Evolutionary conservation across 2,888 invertebrate species (phyloP).

Genomic region (Apoderus coryli): DNA sequence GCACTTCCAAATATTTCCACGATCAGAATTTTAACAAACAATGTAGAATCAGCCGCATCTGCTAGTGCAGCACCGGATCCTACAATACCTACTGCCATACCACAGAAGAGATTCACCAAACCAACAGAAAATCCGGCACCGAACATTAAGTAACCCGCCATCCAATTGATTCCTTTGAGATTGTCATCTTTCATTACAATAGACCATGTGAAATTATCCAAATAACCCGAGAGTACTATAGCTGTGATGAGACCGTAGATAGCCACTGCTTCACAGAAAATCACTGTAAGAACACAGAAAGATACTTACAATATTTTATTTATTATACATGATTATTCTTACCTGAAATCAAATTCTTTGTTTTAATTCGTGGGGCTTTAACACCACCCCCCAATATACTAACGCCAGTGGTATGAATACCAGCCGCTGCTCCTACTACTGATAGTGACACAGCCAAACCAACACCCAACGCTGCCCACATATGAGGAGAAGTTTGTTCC

Average conservation of each 20-base stretch:
- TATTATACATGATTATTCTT: too few relatives aligned
- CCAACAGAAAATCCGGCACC: conserved; percentile 93
- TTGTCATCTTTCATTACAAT: conserved; percentile 25
- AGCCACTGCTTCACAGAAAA: conserved; percentile 99
- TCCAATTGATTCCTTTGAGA: conserved; percentile 53
- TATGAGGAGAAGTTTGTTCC: conserved; percentile 77
- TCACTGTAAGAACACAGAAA: too few relatives aligned
- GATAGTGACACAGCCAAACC: conserved; percentile 88
- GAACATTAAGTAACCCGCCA: conserved; percentile 89
- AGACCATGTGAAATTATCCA: conserved; percentile 37
- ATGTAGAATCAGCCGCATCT: conserved; percentile 90
- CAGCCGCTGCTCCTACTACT: conserved; percentile 89
- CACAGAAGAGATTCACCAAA: conserved; percentile 90
- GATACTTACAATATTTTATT: too few relatives aligned
- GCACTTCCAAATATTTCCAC: conserved; percentile 99
- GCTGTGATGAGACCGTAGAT: conserved; percentile 99
- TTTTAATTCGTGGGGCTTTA: conserved; percentile 96
- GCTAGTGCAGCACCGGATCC: conserved; percentile 96
- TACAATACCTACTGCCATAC: conserved; percentile 93
- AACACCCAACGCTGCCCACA: conserved; percentile 93
- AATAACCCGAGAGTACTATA: conserved; percentile 82
- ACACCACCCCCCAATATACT: conserved; percentile 97
- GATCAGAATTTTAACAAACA: conserved; percentile 97
- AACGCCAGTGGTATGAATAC: conserved; percentile 92
- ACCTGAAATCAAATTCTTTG: conserved; percentile 97